Evolutionary conservation across 2,888 invertebrate species (phyloP).

Genomic region (Torymus tubicola): DNA sequence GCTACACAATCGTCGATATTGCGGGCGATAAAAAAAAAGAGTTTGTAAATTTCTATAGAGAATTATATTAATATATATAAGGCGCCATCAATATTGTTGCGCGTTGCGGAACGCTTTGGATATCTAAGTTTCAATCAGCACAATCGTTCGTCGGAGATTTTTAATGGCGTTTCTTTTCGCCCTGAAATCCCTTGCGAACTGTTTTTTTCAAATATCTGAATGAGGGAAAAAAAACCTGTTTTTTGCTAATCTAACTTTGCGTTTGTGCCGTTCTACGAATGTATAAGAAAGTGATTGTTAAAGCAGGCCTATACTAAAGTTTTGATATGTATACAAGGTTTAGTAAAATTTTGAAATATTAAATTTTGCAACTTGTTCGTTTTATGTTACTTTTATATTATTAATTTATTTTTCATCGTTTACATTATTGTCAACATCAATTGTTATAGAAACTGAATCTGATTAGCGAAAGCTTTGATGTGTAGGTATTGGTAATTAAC

Average conservation of each 20-base stretch:
- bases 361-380: too few relatives aligned
- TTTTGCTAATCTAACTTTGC: not conserved
- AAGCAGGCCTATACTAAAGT: constrained; percentile 18
- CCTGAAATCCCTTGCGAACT: constrained; percentile 11
- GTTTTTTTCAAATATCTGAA: constrained; percentile 8
- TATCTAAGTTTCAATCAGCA: constrained; percentile 53
- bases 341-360: too few relatives aligned
- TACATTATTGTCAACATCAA: too few relatives aligned
- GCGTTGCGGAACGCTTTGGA: constrained; percentile 40
- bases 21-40: constrained; percentile 26
- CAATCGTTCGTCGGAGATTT: constrained; percentile 41
- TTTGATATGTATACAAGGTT: not conserved
- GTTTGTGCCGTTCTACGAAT: not conserved
- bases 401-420: too few relatives aligned
- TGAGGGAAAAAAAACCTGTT: not conserved
- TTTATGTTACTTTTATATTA: too few relatives aligned
- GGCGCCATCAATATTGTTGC: constrained; percentile 19
- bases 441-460: too few relatives aligned
- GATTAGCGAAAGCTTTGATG: too few relatives aligned
- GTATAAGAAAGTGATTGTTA: not conserved
- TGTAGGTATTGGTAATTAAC: too few relatives aligned
- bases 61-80: constrained; percentile 28
- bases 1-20: constrained; percentile 28
- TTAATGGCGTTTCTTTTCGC: constrained; percentile 8
- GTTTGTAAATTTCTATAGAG: constrained; percentile 59